Evolutionary conservation across 2,113 vertebrate species (phyloP).

Genomic region (Columba livia): DNA sequence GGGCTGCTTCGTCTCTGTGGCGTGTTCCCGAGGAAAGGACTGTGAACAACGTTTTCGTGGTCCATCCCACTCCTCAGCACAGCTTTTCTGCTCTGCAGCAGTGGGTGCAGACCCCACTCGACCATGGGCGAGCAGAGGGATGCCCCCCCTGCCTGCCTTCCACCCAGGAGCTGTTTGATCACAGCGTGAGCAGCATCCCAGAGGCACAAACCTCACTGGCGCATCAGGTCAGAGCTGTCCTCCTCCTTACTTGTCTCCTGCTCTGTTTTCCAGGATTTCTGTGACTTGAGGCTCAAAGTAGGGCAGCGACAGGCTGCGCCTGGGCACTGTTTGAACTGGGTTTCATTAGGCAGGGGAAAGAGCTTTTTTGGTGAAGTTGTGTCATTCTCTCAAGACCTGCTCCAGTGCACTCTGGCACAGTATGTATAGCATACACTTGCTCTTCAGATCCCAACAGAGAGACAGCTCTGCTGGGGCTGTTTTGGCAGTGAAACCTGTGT

Average conservation of each 20-base stretch:
- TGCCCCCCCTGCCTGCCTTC: background rate
- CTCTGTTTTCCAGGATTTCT: conserved; percentile 1
- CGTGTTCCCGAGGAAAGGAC: background rate
- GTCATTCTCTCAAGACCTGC: background rate
- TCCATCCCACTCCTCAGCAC: background rate
- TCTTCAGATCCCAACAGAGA: background rate
- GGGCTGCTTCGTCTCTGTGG: background rate
- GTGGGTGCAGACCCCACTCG: rapidly evolving
- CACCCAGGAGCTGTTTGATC: rapidly evolving
- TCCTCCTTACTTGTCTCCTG: background rate
- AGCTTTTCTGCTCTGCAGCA: background rate
- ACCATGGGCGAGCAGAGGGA: background rate
- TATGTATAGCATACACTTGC: rapidly evolving
- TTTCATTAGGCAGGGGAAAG: background rate
- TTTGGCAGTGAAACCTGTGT: background rate
- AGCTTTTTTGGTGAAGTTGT: background rate
- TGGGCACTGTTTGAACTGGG: background rate
- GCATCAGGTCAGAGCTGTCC: background rate
- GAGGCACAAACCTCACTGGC: background rate
- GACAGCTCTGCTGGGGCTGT: background rate
- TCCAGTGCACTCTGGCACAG: background rate
- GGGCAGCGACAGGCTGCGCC: background rate
- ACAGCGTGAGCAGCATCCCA: background rate
- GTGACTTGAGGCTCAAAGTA: background rate
- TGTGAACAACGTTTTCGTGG: rapidly evolving